Evolutionary conservation across 2,113 vertebrate species (phyloP), one percentile per base, ranked within the genome.

Genomic region (Aspiorhynchus laticeps): DNA sequence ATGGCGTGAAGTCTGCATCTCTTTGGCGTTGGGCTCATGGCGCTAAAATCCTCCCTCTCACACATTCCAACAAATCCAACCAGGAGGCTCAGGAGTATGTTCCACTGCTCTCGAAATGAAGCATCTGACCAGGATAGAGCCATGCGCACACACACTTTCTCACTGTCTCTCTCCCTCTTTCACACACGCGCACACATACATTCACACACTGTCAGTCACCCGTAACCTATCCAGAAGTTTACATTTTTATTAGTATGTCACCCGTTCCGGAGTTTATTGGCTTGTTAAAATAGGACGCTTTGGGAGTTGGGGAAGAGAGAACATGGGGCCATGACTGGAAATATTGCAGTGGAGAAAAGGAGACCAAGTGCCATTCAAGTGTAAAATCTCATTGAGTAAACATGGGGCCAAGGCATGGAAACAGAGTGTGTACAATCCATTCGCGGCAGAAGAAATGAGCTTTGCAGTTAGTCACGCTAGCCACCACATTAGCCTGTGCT

Each of bases 41-140:
- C 94, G 95, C 93, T 95, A 96, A 95, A 95, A 95, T 95, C 94
- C 94, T 95, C 92, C 84, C 93, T 95, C 94, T 94, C 95, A 95
- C 95, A 95, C 95, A 96, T 95, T 95, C 95, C 94, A 95, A 95
- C 94, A 94, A 95, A 95, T 95, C 95, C 93, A 94, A 95, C 92
- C 93, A 95, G 94, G 95, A 95, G 94, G 94, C 93, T 93, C 92
- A 92, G 92, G 94, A 95, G 94, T 94, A 94, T 94, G 94, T 93
- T 93, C 92, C 94, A 93, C 88, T 87, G 87, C 78, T 90, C 85
- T 88, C 85, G 36, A 75, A 89, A 86, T 86, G 41, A 85, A 93
- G 92, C 87, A 93, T 87, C 90, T 93, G 94, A 94, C 94, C 92
- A 91, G 87, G 84, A 85, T 75, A 86, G 77, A 81, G 88, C 91